Percentiles rank a stretch among this genome's conserved stretches.
Conservation (phyloP, 37 sponge, comb jelly and placozoan species). For the Geodia barretti region DNA sequence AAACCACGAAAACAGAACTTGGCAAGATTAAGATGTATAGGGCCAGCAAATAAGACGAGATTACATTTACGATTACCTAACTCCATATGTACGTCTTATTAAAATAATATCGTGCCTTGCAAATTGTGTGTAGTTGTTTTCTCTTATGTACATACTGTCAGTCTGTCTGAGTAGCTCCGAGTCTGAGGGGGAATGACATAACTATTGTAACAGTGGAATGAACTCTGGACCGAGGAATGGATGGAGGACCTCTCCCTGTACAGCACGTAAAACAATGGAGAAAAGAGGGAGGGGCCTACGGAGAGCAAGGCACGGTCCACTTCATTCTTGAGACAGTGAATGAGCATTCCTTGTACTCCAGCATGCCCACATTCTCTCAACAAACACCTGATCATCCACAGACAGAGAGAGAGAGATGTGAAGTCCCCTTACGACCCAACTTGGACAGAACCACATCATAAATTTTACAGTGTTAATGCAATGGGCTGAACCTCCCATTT, state of each 20-base stretch:
- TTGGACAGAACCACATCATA: too few species aligned
- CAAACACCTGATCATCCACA: background rate
- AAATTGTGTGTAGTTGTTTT: background rate
- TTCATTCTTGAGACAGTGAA: constrained; percentile 70
- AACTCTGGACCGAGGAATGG: constrained; percentile 47
- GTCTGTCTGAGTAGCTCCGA: constrained; percentile 48
- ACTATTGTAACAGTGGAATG: constrained; percentile 21
- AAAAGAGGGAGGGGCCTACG: background rate
- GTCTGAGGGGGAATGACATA: constrained; percentile 1
- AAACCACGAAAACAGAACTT: too few species aligned
- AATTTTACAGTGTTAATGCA: too few species aligned
- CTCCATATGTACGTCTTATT: too few species aligned
- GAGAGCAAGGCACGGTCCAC: constrained; percentile 50
- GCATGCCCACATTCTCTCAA: constrained; percentile 12
- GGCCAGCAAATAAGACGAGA: too few species aligned
- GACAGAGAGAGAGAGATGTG: background rate
- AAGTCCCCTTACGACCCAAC: background rate
- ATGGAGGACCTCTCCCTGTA: background rate
- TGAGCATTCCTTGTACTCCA: constrained; percentile 63
- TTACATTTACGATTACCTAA: too few species aligned
- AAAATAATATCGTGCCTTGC: too few species aligned
- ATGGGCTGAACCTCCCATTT: too few species aligned
- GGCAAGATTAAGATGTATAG: too few species aligned
- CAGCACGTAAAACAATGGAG: background rate
- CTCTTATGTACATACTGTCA: constrained; percentile 34